Evolutionary conservation across 37 sponge, comb jelly and placozoan genomes (phyloP).

Genomic region (Spongia lamella): DNA sequence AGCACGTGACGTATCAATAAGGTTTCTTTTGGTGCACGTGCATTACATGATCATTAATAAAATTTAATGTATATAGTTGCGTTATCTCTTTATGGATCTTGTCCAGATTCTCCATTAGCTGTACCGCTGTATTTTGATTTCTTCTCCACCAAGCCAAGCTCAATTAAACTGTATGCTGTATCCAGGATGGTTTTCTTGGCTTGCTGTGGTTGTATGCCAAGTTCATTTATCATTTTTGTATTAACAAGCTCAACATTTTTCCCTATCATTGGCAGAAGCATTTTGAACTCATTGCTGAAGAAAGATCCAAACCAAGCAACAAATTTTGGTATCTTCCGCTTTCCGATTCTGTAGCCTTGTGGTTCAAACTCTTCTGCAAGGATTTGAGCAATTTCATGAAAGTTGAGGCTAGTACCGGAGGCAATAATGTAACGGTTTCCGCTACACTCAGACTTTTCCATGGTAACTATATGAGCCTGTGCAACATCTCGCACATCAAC

Average conservation of each 20-base stretch:
- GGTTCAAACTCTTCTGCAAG: slow-evolving; percentile 64
- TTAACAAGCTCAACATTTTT: slow-evolving; percentile 33
- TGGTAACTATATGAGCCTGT: slow-evolving; percentile 80
- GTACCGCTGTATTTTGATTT: slow-evolving; percentile 52
- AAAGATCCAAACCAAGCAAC: slow-evolving; percentile 25
- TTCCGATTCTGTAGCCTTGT: slow-evolving; percentile 69
- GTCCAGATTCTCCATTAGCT: too few species aligned
- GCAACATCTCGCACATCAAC: slow-evolving; percentile 92
- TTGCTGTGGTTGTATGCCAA: slow-evolving; percentile 66
- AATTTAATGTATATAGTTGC: too few species aligned
- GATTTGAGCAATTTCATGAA: slow-evolving; percentile 62
- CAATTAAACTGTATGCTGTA: slow-evolving; percentile 78
- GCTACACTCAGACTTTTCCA: slow-evolving; percentile 68
- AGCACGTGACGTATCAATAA: too few species aligned
- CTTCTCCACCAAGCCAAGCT: slow-evolving; percentile 61
- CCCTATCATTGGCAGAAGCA: slow-evolving; percentile 30
- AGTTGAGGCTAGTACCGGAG: slow-evolving; percentile 6
- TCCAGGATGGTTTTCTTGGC: slow-evolving; percentile 68
- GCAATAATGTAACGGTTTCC: slow-evolving; percentile 63
- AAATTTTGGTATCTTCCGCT: slow-evolving; percentile 44
- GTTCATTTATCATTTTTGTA: slow-evolving; percentile 56
- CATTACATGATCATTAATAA: too few species aligned
- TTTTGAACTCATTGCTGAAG: slow-evolving; percentile 24
- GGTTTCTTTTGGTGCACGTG: too few species aligned
- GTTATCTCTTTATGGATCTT: too few species aligned